Evolutionary conservation across 2,113 vertebrate species (phyloP), one percentile per base, ranked within the genome.

Genomic region (Oreotrochilus melanogaster): DNA sequence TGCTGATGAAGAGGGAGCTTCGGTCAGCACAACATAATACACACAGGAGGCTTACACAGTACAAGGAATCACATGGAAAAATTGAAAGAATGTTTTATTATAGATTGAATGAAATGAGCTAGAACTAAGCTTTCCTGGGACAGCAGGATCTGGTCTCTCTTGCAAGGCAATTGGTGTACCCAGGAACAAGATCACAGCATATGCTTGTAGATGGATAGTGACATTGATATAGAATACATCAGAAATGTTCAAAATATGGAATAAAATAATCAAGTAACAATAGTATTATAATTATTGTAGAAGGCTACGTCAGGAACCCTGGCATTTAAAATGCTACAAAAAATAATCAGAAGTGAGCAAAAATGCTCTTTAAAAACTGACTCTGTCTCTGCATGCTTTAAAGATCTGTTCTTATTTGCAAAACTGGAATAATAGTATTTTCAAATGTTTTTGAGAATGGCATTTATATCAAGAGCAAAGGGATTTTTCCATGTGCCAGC

Each of bases 391-490:
- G 89, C 37, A 35, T 75, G 47, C 43, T 89, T 84, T 75, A 71
- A 74, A 28, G 28, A 10, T 74, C 45, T 78, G 25, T 28, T 89
- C 19, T 72, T 33, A 81, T 88, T 87, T 73, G 71, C 18, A 78
- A 81, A 82, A 73, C 54, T 10, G 1, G 22, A 91, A 67, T 70
- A 87, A 78, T 45, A 76, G 8, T 18, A 30, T 89, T 94, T 93
- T 79, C 42, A 85, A 82, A 31, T 75, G 45, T 85, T 89, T 78
- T 47, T 65, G 39, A 71, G 48, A 81, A 57, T 37, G 19, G n/a
- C 25, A 72, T 94, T 95, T 62, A 17, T 91, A 47, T 70, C 15
- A 85, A 81, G 42, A 87, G 57, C 54, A 92, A 89, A 88, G 22
- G 18, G 42, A 22, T 79, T 88, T 95, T 88, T 82, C 81, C n/a